These are phyloP conservation scores for Aplidium turbinatum DNA, from an alignment of 23 tunicate genomes.

Conservation along the genomic window DNA sequence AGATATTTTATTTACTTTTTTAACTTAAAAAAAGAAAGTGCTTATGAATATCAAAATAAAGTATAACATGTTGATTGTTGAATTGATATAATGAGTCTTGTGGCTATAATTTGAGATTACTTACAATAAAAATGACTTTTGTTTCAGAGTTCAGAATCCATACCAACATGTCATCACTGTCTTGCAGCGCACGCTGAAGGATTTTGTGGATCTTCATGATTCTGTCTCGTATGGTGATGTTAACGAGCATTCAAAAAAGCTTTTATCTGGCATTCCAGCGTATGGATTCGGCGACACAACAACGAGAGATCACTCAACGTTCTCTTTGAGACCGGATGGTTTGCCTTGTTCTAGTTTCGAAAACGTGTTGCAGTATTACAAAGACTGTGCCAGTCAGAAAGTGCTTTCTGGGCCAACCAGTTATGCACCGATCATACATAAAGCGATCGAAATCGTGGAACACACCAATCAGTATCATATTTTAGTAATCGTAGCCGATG, in stretches of 20 bases:
- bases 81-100: no score
- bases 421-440: conserved; percentile 83
- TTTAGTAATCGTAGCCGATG: conserved; percentile 82
- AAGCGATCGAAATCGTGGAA: conserved; percentile 86
- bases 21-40: no score
- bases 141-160: conserved; percentile 46
- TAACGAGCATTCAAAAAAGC: conserved; percentile 1
- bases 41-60: no score
- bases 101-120: not conserved
- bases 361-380: conserved; percentile 50
- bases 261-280: conserved; percentile 49
- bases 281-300: conserved; percentile 84
- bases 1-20: no score
- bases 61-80: no score
- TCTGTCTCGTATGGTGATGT: not conserved
- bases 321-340: conserved; percentile 46
- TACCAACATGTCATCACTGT: conserved; percentile 73
- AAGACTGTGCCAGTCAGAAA: conserved; percentile 33
- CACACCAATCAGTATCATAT: conserved; percentile 64
- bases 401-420: conserved; percentile 88
- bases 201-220: conserved; percentile 29
- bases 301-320: conserved; percentile 69
- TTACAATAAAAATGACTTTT: not conserved
- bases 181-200: conserved; percentile 62
- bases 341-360: conserved; percentile 66